Evolutionary conservation across 2,113 vertebrate genomes (phyloP), one percentile per base, ranked within the genome.

Genomic region (Poeciliopsis prolifica): DNA sequence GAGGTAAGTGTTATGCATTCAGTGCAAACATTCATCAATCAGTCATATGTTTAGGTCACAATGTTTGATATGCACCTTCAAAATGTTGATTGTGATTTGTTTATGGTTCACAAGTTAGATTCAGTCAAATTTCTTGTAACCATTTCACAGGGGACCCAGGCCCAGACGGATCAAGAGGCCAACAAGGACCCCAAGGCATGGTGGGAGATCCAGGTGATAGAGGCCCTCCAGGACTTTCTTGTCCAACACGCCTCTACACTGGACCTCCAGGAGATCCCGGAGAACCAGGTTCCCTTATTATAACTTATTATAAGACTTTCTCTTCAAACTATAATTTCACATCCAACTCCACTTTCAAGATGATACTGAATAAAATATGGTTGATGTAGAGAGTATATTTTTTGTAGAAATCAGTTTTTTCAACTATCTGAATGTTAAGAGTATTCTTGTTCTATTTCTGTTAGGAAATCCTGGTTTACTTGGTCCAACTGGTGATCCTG

Each of bases 401-500:
- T 15, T 42, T 15, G 40, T 15, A 14, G 4, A 42, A 42, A 42
- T 42, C 40, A 0, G 35, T 37, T 37, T 14, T 42, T 42, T 42
- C 4, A 42, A 42, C 14, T 15, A 42, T 1, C 1, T 42, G 40
- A 42, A 42, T 15, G 1, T 15, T 15, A 15, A 42, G 40, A 42
- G 0, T 42, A 15, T 42, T 42, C 4, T 42, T 42, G 40, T 42
- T 15, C 40, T 42, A 5, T 15, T 17, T 78, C 19, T 68, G 1
- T 35, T 37, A 94, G 93, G 93, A 81, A 0, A 14, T 0, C 24
- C 26, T 63, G 92, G 92, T 80, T 13, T 26, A 2, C 0, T 26
- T 61, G 92, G 93, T 69, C 5, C 3, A 5, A 2, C 1, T 66
- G 93, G 93, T 70, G 77, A 91, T 66, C 13, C 29, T 75, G 93